Evolutionary conservation across 2,888 invertebrate species (phyloP), one percentile per base, ranked within the genome.

Genomic region (Galerucella pusilla): DNA sequence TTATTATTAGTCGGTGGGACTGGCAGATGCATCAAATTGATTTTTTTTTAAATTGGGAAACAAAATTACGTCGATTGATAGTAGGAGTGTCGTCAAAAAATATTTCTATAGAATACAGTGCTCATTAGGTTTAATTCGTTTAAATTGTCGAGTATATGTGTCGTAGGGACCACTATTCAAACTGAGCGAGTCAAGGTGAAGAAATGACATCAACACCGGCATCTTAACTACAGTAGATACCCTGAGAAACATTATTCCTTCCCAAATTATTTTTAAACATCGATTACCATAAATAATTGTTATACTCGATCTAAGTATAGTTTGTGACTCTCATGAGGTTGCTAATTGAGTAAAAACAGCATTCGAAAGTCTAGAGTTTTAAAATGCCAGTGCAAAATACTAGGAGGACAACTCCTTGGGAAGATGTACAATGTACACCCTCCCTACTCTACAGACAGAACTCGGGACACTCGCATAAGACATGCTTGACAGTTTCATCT

Each of bases 131-230:
- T 71, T 78, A 79, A 79, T 79, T 80, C 78, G 75, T 78, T 72
- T 70, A 80, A 81, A 80, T 81, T 80, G 80, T 81, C 79, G 75
- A 79, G 74, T 63, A 70, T 70, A 76, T 78, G 80, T 76, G 80
- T 76, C 80, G 74, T 75, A 75, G 74, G 77, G 78, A 77, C 75
- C 61, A 78, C 75, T 71, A 71, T 76, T 77, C 74, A 77, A 78
- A 81, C 78, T 81, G 80, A 80, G 81, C 81, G 70, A 70, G 54
- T 64, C 52, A 70, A 70, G 71, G 25, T 66, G 65, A 80, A 74
- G 76, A 80, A 81, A 81, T 83, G 83, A 83, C 83, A 82, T 80
- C 79, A 75, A 77, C 75, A 77, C 60, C 67, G 60, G 52, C 28
- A 57, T 46, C 28, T 66, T 49, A 59, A 71, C 46, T 49, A 60